These are phyloP conservation scores for Aphyosemion australe DNA, from an alignment of 2,113 vertebrate species.

Conservation along the genomic window DNA sequence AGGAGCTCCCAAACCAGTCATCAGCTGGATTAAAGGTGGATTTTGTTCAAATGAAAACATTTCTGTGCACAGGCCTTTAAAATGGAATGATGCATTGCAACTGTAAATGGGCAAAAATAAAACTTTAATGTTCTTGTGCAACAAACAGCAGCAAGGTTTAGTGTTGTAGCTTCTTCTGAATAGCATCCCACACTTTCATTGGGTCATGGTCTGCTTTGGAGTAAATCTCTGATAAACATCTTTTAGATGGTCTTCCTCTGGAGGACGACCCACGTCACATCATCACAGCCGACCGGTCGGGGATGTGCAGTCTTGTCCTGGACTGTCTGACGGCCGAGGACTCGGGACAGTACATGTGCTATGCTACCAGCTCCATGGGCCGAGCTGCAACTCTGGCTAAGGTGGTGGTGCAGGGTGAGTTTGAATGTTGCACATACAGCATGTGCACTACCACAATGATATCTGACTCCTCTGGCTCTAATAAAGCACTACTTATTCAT, in stretches of 20 bases:
- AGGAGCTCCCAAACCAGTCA: conserved; percentile 85
- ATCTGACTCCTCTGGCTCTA: neutral
- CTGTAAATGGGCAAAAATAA: too few species aligned
- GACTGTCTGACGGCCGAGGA: conserved; percentile 85
- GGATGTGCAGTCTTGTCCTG: conserved; percentile 88
- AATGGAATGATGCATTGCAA: too few species aligned
- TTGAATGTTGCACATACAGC: neutral
- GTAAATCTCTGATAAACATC: neutral
- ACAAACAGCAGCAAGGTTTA: too few species aligned
- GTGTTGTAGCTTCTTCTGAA: too few species aligned
- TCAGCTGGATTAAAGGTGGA: conserved; percentile 93
- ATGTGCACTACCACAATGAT: too few species aligned
- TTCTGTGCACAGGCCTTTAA: neutral
- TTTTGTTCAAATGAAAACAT: neutral
- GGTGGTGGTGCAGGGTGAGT: conserved; percentile 89
- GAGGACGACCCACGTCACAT: conserved; percentile 92
- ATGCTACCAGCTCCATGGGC: conserved; percentile 87
- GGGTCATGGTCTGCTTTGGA: too few species aligned
- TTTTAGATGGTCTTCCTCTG: conserved; percentile 87
- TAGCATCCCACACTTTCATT: too few species aligned
- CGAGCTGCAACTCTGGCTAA: conserved; percentile 87
- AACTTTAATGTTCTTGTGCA: too few species aligned
- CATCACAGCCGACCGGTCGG: conserved; percentile 87
- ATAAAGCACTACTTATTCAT: too few species aligned
- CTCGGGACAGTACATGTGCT: conserved; percentile 94